phyloP scores from a whole-genome alignment of 2,888 invertebrate species.

The Lysandra bellargus region DNA sequence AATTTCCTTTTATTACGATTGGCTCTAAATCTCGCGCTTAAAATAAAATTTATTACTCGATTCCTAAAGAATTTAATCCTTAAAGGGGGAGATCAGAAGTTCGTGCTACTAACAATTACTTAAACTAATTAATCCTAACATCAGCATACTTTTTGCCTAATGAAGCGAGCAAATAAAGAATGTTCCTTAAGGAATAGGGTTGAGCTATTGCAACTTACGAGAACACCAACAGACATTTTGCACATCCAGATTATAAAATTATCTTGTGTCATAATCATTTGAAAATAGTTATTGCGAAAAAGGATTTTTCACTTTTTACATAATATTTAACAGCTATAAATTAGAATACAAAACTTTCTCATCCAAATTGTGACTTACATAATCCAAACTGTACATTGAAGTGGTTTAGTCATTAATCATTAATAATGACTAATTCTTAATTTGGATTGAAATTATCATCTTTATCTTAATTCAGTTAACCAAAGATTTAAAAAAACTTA shows the following conservation, averaged over 20 bases:
- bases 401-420: no score
- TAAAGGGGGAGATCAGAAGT: slow-evolving; percentile 59
- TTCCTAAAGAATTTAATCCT: slow-evolving; percentile 52
- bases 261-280: no score
- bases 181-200: slow-evolving; percentile 51
- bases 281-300: no score
- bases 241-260: not conserved
- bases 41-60: slow-evolving; percentile 34
- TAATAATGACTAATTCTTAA: no score
- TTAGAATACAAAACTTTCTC: no score
- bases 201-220: slow-evolving; percentile 39
- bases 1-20: slow-evolving; percentile 26
- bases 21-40: slow-evolving; percentile 32
- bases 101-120: slow-evolving; percentile 67
- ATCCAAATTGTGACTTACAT: no score
- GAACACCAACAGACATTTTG: not conserved
- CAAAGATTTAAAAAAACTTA: no score
- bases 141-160: slow-evolving; percentile 74
- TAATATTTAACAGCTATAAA: no score
- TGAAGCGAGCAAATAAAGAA: slow-evolving; percentile 65
- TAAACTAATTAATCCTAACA: slow-evolving; percentile 73
- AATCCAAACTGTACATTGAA: no score
- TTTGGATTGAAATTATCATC: no score
- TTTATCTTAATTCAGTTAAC: no score
- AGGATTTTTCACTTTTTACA: no score